Evolutionary conservation across 2,113 vertebrate species (phyloP).

Genomic region (Indicator indicator): DNA sequence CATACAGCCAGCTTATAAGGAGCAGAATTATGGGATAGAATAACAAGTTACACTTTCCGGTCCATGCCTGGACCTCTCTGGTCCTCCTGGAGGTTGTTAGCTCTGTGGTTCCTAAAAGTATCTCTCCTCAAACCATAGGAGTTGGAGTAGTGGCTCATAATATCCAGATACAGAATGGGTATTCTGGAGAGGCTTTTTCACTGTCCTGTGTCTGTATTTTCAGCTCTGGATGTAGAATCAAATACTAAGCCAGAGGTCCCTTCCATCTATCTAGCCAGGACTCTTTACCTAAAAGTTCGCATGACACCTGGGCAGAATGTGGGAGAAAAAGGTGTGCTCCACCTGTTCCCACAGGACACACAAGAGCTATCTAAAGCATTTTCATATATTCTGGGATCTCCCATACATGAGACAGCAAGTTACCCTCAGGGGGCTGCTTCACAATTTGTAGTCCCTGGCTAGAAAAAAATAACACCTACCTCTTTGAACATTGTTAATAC

Average conservation of each 20-base stretch:
- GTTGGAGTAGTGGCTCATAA: background rate
- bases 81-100: too few relatives aligned
- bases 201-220: background rate
- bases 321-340: background rate
- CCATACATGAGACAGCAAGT: fast-evolving
- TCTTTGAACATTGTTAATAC: background rate
- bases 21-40: too few relatives aligned
- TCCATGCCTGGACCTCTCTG: too few relatives aligned
- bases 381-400: background rate
- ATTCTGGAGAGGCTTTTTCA: background rate
- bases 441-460: background rate
- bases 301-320: background rate
- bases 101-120: too few relatives aligned
- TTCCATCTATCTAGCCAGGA: background rate
- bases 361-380: background rate
- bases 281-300: background rate
- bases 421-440: fast-evolving
- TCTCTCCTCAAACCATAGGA: too few relatives aligned
- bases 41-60: too few relatives aligned
- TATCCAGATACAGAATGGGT: background rate
- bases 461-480: background rate
- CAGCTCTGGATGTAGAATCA: background rate
- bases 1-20: too few relatives aligned
- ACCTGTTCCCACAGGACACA: background rate
- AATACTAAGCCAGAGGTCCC: background rate